Base-by-base conservation (phyloP, 2,888 invertebrate genomes). In the Magallana nippona region DNA sequence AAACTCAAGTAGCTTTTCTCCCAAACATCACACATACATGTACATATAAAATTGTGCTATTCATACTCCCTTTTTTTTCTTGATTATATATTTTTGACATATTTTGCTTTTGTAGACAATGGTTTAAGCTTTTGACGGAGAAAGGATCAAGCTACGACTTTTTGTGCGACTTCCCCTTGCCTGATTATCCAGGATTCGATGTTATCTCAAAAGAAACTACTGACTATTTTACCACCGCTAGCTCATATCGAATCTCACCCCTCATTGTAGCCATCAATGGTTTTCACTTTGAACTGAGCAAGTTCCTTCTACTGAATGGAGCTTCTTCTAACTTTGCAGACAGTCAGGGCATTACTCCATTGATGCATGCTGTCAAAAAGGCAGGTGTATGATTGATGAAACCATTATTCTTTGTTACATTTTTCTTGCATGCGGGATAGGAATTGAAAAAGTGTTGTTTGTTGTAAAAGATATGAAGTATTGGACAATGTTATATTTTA, bases 321-420 rank as follows among this genome's bases (percentile, higher is more conserved):
- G 94, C 94, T 15, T 92, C 92, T 44, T 90, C 93, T 2, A 94
- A 94, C 88, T 91, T 93, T 86, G 87, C 93, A 13, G 94, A 95
- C 89, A 92, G 91, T 80, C 85, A 90, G 27, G 93, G 93, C 11
- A 85, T 92, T n/a, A 94, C 94, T 17, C 94, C 95, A 15, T 87
- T 95, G 58, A 94, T 94, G 94, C 93, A 94, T 90, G 94, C 95
- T 78, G 94, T 94, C 15, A 90, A 90, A 88, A 88, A 92, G 92
- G 94, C 94, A 89, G 86, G 91, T 80, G 15, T 5, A 17, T n/a
- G 44, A 8, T 44, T 44, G 44, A 44, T 44, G 27, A 10, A 44
- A 44, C 5, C 44, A 44, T 44, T 44, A 8, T 44, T 44, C 44
- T 44, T 44, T 44, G 44, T 44, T 44, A 0, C 44, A 44, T 5